phyloP scores from a whole-genome alignment of 2,888 invertebrate genomes.

The Campaea margaritaria region DNA sequence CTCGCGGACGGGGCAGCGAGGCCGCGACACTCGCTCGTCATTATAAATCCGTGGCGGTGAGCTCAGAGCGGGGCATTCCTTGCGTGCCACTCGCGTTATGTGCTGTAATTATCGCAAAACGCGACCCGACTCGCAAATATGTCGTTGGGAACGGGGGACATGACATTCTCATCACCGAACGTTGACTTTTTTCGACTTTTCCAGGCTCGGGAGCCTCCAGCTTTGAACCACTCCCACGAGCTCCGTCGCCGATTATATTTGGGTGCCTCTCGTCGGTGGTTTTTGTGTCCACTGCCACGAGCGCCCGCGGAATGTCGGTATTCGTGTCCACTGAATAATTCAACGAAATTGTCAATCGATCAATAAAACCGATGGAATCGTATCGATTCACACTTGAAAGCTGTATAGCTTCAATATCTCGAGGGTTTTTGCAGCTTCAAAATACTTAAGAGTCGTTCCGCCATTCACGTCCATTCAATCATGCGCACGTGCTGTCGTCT shows the following conservation, averaged over 20 bases:
- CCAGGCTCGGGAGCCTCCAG: slow-evolving; percentile 64
- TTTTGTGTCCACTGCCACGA: slow-evolving; percentile 74
- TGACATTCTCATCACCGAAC: slow-evolving; percentile 85
- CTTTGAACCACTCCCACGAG: slow-evolving; percentile 75
- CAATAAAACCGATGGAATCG: slow-evolving; percentile 73
- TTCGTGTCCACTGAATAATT: slow-evolving; percentile 83
- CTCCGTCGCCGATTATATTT: slow-evolving; percentile 64
- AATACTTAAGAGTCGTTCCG: slow-evolving; percentile 79
- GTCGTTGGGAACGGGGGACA: slow-evolving; percentile 83
- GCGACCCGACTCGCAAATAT: slow-evolving; percentile 82
- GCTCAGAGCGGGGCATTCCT: slow-evolving; percentile 80
- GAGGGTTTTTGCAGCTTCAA: slow-evolving; percentile 74
- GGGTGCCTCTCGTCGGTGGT: slow-evolving; percentile 61
- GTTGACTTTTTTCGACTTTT: slow-evolving; percentile 71
- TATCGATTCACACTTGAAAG: slow-evolving; percentile 83
- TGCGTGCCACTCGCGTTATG: slow-evolving; percentile 79
- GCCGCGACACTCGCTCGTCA: slow-evolving; percentile 78
- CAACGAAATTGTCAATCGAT: slow-evolving; percentile 82
- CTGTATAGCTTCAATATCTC: slow-evolving; percentile 75
- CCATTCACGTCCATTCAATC: slow-evolving; percentile 74
- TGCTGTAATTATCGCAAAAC: slow-evolving; percentile 84
- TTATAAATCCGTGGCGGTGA: slow-evolving; percentile 81
- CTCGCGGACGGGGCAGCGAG: slow-evolving; percentile 60
- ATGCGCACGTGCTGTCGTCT: slow-evolving; percentile 65
- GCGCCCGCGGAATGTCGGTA: slow-evolving; percentile 73